Evolutionary conservation across 2,888 invertebrate genomes (phyloP), one percentile per base, ranked within the genome.

Genomic region (Drosophila neutralis): DNA sequence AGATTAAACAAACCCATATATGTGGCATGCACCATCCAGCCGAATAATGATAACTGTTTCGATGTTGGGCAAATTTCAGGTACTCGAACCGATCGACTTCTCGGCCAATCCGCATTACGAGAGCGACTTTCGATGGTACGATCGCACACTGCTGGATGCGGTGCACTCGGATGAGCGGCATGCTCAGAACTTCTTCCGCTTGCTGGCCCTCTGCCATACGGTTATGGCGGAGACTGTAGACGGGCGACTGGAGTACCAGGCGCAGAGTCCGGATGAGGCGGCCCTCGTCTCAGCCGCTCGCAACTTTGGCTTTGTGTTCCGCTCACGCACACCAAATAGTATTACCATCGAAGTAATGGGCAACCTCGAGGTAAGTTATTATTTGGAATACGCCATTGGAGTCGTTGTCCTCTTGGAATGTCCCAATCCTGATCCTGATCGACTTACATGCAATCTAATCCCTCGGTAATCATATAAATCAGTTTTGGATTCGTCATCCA

Each of bases 271-370:
- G 0, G 99, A 99, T 93, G 99, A 99, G 93, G 96, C 97, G 53
- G 99, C 99, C 2, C 94, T 99, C 40, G 99, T 99, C 27, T 98
- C 98, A 15, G 99, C 99, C 1, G 99, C 99, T 5, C 95, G 99
- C 89, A 99, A 99, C 94, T 99, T 99, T 94, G 99, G 99, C 86
- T 99, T 98, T 94, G 99, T 99, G 76, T 99, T 99, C 94, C 97
- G 96, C 94, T 97, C 98, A 93, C 95, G 97, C 91, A 95, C 97
- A 92, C 97, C 98, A 79, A 97, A 97, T 94, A 97, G 96, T 94
- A 98, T 98, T 94, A 98, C 97, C 78, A 97, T 98, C 92, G 97
- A 97, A 93, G 97, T 97, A 83, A 96, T 96, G 95, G 96, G 96
- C 88, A 94, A 95, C 90, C 95, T 94, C 90, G 97, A 97, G 94